Percentiles rank a stretch among this genome's conserved stretches.
These are phyloP conservation scores for Cephus spinipes DNA, from an alignment of 2,888 invertebrate genomes.

Conservation along the genomic window DNA sequence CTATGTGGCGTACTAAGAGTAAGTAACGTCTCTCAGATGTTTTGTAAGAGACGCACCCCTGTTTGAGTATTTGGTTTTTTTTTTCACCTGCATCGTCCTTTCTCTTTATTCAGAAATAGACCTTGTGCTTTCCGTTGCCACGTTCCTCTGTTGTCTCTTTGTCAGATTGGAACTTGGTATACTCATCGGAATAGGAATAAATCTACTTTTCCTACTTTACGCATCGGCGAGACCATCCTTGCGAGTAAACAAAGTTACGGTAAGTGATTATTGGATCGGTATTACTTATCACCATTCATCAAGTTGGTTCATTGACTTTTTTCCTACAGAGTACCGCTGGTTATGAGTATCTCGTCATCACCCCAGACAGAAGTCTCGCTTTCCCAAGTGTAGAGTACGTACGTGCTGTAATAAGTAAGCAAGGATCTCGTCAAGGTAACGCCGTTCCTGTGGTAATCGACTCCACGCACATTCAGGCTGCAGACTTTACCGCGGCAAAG, in stretches of 20 bases:
- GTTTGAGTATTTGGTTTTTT: background rate
- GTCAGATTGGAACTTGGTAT: conserved; percentile 77
- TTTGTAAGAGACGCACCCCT: background rate
- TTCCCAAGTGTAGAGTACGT: conserved; percentile 78
- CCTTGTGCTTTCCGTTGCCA: conserved; percentile 74
- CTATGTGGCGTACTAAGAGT: conserved; percentile 77
- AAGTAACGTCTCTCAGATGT: conserved; percentile 40
- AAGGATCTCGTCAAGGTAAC: conserved; percentile 72
- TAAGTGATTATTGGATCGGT: conserved; percentile 38
- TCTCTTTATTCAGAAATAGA: conserved; percentile 70
- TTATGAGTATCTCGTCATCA: conserved; percentile 71
- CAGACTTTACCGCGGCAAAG: conserved; percentile 76
- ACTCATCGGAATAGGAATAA: conserved; percentile 73
- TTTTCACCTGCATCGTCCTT: conserved; percentile 5
- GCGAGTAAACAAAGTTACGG: conserved; percentile 70
- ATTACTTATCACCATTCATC: conserved; percentile 2
- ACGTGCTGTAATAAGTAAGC: conserved; percentile 79
- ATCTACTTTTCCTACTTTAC: conserved; percentile 73
- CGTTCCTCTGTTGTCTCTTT: conserved; percentile 75
- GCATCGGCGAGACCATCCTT: conserved; percentile 75
- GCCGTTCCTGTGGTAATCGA: conserved; percentile 73
- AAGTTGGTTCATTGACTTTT: conserved; percentile 8
- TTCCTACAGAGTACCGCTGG: conserved; percentile 68
- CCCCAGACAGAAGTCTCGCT: conserved; percentile 73
- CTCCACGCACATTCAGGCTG: conserved; percentile 74